phyloP scores from a whole-genome alignment of 2,113 vertebrate species.

The Brienomyrus longianalis region DNA sequence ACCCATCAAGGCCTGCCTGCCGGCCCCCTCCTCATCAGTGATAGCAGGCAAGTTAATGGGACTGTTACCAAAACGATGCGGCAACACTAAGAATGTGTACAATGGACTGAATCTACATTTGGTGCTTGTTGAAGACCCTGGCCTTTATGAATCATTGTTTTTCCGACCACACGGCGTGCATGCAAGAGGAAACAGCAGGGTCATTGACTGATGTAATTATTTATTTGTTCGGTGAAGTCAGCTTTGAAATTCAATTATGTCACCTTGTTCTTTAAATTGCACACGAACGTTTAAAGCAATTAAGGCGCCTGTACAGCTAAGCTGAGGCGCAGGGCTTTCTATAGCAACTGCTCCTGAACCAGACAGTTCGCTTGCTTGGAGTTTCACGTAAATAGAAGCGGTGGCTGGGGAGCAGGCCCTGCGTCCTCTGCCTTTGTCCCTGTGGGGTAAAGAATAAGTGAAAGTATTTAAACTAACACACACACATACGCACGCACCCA shows the following conservation, averaged over 20 bases:
- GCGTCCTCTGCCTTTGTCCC: neutral
- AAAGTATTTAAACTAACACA: neutral
- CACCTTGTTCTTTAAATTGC: neutral
- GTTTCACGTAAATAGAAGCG: neutral
- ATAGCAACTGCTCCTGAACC: neutral
- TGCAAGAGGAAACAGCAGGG: neutral
- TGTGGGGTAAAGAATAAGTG: neutral
- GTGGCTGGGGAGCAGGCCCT: neutral
- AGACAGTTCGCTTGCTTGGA: neutral
- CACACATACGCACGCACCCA: too few species aligned
- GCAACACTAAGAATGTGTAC: neutral
- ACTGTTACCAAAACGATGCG: neutral
- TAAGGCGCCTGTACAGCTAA: neutral
- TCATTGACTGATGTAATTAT: neutral
- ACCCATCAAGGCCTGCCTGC: neutral
- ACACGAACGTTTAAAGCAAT: neutral
- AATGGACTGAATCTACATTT: neutral
- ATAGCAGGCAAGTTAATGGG: neutral
- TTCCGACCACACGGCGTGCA: neutral
- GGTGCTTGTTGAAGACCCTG: neutral
- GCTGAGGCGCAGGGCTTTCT: neutral
- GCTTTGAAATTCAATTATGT: neutral
- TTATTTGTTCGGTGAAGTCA: neutral
- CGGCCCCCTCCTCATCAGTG: neutral
- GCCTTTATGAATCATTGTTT: neutral